phyloP scores from a whole-genome alignment of 2,797 vertebrate genomes.

The Cyclura pinguis region DNA sequence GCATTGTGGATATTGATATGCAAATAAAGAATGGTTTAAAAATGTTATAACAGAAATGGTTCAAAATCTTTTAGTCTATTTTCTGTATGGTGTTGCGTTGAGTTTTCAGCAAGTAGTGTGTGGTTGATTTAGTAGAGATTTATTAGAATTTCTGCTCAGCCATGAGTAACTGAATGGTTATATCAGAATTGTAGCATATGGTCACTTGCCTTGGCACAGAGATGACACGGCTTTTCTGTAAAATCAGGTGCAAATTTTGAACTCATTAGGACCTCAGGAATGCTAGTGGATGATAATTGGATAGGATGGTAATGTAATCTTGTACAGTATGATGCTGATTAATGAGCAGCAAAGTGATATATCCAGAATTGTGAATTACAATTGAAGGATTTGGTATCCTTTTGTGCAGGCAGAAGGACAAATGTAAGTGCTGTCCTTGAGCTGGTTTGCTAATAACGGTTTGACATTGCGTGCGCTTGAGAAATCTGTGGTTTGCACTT shows the following conservation, averaged over 20 bases:
- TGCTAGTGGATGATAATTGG: conserved; percentile 19
- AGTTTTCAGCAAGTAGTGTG: conserved; percentile 40
- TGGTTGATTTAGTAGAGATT: conserved; percentile 38
- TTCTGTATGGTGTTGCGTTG: conserved; percentile 36
- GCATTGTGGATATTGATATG: conserved; percentile 33
- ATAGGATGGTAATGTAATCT: conserved; percentile 14
- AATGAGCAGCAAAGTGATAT: neutral
- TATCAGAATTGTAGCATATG: neutral
- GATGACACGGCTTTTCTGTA: conserved; percentile 14
- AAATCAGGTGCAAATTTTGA: conserved; percentile 30
- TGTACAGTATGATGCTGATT: neutral
- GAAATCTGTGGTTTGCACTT: neutral
- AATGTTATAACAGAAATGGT: conserved; percentile 28
- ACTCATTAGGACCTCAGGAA: conserved; percentile 8
- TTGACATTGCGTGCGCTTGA: neutral
- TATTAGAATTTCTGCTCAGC: conserved; percentile 42
- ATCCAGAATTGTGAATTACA: neutral
- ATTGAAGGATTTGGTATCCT: neutral
- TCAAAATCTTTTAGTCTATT: conserved; percentile 24
- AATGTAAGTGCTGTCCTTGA: neutral
- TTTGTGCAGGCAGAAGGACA: neutral
- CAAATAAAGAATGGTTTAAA: conserved; percentile 36
- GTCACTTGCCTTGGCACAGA: conserved; percentile 11
- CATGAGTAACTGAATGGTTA: conserved; percentile 36
- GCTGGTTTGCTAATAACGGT: neutral